phyloP scores from a whole-genome alignment of 2,797 vertebrate species.

The Muscicapa comitata region DNA sequence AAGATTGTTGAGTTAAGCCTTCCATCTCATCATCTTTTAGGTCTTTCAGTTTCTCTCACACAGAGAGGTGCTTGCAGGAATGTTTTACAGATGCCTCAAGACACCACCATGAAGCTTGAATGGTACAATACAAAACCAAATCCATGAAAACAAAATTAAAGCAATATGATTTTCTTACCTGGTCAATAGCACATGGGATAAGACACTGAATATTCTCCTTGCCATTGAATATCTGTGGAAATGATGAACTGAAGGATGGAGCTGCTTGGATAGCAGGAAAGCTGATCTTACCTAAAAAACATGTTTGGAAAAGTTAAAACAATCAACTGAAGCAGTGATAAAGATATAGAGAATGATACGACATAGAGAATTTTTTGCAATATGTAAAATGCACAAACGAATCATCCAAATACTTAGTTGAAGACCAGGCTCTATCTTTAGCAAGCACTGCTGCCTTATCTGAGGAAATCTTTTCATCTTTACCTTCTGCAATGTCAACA shows the following conservation, averaged over 20 bases:
- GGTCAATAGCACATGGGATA: constrained; percentile 97
- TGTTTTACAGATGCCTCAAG: background rate
- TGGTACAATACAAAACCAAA: background rate
- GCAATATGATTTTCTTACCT: constrained; percentile 74
- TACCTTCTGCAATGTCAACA: background rate
- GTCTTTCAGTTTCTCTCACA: background rate
- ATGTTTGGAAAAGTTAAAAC: background rate
- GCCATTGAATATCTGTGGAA: constrained; percentile 90
- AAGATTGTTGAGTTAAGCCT: background rate
- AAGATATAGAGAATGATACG: no score
- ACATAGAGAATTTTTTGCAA: background rate
- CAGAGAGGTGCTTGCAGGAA: background rate
- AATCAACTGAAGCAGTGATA: background rate
- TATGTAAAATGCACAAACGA: background rate
- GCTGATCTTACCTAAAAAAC: constrained; percentile 90
- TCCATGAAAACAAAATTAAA: background rate
- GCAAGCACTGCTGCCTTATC: background rate
- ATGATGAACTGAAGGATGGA: constrained; percentile 94
- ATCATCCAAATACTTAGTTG: background rate
- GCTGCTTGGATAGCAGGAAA: constrained; percentile 97
- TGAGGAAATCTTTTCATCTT: background rate
- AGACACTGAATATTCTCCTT: constrained; percentile 91
- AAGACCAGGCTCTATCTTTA: background rate
- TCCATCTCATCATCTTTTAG: background rate
- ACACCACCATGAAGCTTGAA: background rate